Percentiles rank a stretch among this genome's conserved stretches.
phyloP scores from a whole-genome alignment of 2,888 invertebrate species.

The Phortica okadai region DNA sequence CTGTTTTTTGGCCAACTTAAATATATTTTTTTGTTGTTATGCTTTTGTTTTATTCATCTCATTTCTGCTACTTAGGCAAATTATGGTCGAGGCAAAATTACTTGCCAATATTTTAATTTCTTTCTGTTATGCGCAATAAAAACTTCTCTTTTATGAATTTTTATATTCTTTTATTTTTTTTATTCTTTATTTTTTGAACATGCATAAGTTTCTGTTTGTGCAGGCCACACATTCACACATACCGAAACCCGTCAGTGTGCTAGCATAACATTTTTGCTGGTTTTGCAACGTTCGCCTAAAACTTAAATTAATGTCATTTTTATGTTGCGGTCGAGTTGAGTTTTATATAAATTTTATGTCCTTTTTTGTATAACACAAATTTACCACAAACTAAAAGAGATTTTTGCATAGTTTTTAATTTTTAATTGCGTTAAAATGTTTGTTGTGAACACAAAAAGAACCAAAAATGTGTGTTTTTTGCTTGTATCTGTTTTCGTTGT shows the following conservation, averaged over 20 bases:
- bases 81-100: slow-evolving; percentile 18
- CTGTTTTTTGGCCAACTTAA: neutral
- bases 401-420: neutral
- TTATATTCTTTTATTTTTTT: neutral
- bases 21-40: neutral
- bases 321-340: neutral
- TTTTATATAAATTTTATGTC: neutral
- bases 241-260: neutral
- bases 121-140: neutral
- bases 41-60: neutral
- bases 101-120: slow-evolving; percentile 14
- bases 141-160: neutral
- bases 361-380: neutral
- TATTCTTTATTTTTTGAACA: neutral
- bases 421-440: neutral
- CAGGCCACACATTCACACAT: neutral
- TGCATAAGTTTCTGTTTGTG: neutral
- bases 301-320: slow-evolving; percentile 12
- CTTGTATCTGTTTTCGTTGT: too few species aligned
- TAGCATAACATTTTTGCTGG: neutral
- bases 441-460: too few species aligned
- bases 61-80: slow-evolving; percentile 20
- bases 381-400: neutral
- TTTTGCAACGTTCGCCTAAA: neutral
- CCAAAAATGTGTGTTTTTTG: too few species aligned